These are phyloP conservation scores for Azemiops feae DNA, from an alignment of 2,113 vertebrate genomes.

Conservation along the genomic window DNA sequence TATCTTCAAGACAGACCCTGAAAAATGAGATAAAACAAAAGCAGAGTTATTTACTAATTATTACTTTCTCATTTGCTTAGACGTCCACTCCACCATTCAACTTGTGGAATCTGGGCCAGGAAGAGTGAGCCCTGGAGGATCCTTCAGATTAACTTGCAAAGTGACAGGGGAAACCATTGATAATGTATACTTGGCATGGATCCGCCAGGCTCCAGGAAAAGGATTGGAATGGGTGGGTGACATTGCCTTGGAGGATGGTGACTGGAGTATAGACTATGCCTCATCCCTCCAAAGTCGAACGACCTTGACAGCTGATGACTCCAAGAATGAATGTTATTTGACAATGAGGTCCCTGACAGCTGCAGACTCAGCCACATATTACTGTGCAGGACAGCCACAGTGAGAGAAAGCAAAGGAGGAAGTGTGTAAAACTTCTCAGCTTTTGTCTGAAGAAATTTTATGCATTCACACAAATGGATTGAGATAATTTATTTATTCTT, in stretches of 20 bases:
- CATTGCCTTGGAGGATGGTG: rapidly evolving
- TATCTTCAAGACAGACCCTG: background rate
- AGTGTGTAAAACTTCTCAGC: background rate
- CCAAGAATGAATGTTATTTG: background rate
- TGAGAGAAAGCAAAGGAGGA: background rate
- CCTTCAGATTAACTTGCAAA: background rate
- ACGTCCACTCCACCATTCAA: background rate
- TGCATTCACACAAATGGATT: too few species aligned
- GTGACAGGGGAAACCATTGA: background rate
- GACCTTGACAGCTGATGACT: background rate
- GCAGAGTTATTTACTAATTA: background rate
- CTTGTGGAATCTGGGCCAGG: constrained; percentile 1
- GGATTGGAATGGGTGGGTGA: constrained; percentile 18
- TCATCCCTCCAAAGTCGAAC: background rate
- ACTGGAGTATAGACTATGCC: background rate
- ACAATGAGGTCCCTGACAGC: background rate
- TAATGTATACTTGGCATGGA: background rate
- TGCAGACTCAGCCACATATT: constrained; percentile 3
- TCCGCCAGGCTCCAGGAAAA: background rate
- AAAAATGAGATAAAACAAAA: background rate
- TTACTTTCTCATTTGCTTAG: background rate
- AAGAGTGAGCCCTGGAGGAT: background rate
- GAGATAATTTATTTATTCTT: too few species aligned
- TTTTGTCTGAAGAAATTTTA: too few species aligned
- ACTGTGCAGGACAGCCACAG: background rate